phyloP scores from a whole-genome alignment of 2,113 vertebrate genomes.

The Alethe diademata region DNA sequence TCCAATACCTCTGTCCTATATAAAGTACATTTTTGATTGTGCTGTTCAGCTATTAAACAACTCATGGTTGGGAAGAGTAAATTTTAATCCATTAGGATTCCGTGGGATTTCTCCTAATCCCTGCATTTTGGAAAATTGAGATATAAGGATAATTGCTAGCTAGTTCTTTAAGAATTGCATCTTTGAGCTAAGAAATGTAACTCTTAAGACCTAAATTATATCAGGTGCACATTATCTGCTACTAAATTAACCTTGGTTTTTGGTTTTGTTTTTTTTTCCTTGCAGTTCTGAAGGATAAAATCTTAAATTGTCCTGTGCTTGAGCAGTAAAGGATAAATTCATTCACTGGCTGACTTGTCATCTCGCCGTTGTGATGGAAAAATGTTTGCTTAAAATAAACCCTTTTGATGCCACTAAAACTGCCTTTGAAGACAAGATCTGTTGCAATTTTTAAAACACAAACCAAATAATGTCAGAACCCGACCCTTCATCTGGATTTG shows the following conservation, averaged over 20 bases:
- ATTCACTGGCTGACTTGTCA: not conserved
- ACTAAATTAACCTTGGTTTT: not conserved
- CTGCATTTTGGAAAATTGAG: not conserved
- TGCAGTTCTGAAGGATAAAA: conserved; percentile 20
- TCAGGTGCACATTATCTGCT: not conserved
- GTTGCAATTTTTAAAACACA: conserved; percentile 16
- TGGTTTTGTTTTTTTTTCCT: not conserved
- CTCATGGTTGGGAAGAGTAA: not conserved
- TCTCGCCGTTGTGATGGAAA: not conserved
- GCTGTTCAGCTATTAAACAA: not conserved
- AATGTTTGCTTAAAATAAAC: not conserved
- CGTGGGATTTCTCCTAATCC: not conserved
- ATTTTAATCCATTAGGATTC: not conserved
- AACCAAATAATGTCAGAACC: conserved; percentile 67
- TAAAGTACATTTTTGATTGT: not conserved
- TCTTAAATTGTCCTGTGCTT: not conserved
- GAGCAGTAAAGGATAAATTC: not conserved
- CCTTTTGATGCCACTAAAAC: conserved; percentile 16
- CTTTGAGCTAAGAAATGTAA: not conserved
- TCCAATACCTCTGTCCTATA: not conserved
- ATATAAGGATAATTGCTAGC: not conserved
- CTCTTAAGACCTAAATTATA: not conserved
- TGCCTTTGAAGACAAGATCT: not conserved
- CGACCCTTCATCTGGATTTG: conserved; percentile 62
- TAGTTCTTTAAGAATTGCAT: not conserved